These are phyloP conservation scores for Pelecanoides urinatrix DNA, from an alignment of 2,113 vertebrate genomes.

Conservation along the genomic window DNA sequence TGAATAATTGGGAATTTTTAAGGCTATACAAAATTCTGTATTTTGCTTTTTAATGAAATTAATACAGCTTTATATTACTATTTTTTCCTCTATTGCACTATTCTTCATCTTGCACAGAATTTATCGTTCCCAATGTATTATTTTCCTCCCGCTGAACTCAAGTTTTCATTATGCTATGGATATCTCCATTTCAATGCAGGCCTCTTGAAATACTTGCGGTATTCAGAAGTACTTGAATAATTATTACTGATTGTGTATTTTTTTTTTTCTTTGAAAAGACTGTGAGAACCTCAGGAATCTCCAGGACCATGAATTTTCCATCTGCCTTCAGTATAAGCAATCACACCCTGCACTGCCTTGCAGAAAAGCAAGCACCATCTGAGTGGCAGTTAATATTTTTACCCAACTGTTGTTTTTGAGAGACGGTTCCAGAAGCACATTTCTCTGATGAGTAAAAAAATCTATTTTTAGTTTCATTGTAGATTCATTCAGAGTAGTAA, in stretches of 20 bases:
- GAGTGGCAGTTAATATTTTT: background rate
- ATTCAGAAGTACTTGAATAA: background rate
- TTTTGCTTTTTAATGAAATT: background rate
- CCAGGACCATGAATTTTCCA: background rate
- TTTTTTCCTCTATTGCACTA: background rate
- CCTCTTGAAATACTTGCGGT: background rate
- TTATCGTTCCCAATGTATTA: background rate
- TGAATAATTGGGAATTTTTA: background rate
- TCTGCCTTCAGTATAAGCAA: background rate
- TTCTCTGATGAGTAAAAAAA: background rate
- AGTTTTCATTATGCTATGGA: background rate
- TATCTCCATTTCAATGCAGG: background rate
- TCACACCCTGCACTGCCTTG: fast-evolving
- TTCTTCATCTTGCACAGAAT: background rate
- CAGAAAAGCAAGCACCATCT: background rate
- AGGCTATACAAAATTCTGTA: background rate
- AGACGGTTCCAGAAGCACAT: background rate
- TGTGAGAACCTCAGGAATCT: background rate
- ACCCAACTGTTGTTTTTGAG: background rate
- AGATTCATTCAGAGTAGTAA: background rate
- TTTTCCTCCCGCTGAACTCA: background rate
- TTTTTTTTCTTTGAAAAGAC: background rate
- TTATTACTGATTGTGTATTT: background rate
- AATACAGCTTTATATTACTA: background rate
- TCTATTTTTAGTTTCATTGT: background rate